Evolutionary conservation across 2,888 invertebrate genomes (phyloP).

Genomic region (Limnephilus auricula): DNA sequence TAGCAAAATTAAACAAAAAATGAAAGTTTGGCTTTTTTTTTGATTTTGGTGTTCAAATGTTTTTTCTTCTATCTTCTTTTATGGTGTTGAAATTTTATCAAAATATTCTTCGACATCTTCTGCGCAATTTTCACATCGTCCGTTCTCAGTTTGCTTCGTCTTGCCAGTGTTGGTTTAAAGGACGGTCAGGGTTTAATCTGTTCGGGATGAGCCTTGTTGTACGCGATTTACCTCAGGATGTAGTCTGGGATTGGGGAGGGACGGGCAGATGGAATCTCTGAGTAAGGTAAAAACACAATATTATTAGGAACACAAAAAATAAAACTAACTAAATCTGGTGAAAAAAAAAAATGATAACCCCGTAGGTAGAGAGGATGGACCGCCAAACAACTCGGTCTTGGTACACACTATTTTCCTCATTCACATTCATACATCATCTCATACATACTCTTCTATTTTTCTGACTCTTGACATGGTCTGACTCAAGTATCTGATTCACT

Average conservation of each 20-base stretch:
- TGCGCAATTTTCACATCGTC: not conserved
- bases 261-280: constrained; percentile 70
- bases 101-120: not conserved
- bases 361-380: too few species aligned
- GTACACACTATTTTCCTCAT: too few species aligned
- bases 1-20: not conserved
- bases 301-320: not conserved
- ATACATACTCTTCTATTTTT: too few species aligned
- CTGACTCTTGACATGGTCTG: too few species aligned
- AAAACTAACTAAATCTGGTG: too few species aligned
- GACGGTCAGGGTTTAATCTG: constrained; percentile 66
- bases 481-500: too few species aligned
- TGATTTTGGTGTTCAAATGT: not conserved
- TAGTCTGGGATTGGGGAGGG: constrained; percentile 75
- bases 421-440: too few species aligned
- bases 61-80: not conserved
- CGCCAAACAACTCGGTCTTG: too few species aligned
- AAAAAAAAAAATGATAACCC: too few species aligned
- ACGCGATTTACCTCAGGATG: constrained; percentile 76
- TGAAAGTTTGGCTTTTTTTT: not conserved
- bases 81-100: not conserved
- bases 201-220: constrained; percentile 72
- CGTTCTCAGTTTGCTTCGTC: constrained; percentile 9
- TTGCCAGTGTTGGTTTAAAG: not conserved
- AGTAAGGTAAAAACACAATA: not conserved